Conservation (phyloP, 2,113 vertebrate genomes). For the Saiga tatarica region DNA sequence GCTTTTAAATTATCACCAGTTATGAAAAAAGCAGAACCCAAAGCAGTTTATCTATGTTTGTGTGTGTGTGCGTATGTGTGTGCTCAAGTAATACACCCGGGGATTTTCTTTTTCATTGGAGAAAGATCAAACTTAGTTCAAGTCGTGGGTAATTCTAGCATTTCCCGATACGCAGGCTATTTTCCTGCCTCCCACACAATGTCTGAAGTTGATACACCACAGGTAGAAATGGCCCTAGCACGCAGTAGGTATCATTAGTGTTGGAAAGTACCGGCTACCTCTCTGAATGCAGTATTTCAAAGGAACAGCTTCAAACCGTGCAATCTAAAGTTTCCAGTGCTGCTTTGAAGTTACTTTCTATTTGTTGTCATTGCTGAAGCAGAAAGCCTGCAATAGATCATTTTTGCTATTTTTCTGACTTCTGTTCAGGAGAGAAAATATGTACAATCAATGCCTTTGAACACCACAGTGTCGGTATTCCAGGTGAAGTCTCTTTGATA, state of each 20-base stretch:
- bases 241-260: not conserved
- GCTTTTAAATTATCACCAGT: not conserved
- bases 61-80: not conserved
- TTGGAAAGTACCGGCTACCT: not conserved
- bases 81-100: not conserved
- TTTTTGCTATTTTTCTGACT: slow-evolving; percentile 41
- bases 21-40: not conserved
- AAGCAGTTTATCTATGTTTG: not conserved
- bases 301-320: not conserved
- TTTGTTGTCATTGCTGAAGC: not conserved
- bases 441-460: not conserved
- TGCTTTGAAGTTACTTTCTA: not conserved
- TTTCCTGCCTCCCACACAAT: not conserved
- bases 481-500: not conserved
- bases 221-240: slow-evolving; percentile 24
- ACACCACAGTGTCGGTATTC: not conserved
- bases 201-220: not conserved
- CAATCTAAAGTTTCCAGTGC: not conserved
- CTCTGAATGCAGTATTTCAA: not conserved
- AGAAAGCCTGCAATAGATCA: slow-evolving; percentile 13
- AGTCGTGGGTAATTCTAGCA: slow-evolving; percentile 15
- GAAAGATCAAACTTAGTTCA: slow-evolving; percentile 15
- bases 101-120: not conserved
- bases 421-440: not conserved
- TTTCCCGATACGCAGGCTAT: slow-evolving; percentile 13